Conservation (phyloP, 92 coral and sea anemone species). For the Zoanthus solanderi region DNA sequence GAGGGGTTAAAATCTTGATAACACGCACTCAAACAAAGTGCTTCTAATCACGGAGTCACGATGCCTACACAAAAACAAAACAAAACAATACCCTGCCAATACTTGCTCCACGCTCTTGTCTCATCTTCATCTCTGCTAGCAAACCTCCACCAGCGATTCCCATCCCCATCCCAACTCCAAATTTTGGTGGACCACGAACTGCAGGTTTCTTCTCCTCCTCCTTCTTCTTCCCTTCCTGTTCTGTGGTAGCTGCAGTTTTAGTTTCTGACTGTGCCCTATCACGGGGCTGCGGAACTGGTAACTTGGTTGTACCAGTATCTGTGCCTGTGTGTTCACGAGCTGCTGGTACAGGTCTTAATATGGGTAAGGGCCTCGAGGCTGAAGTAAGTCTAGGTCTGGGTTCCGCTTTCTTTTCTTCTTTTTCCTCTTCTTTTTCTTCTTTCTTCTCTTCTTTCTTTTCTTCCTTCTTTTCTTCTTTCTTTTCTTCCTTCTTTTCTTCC, state of each 20-base stretch:
- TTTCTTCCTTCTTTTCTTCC: neutral
- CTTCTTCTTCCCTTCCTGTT: conserved; percentile 58
- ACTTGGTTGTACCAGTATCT: conserved; percentile 51
- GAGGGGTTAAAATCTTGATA: too few relatives aligned
- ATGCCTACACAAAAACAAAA: neutral
- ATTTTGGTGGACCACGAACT: conserved; percentile 90
- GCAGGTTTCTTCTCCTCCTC: conserved; percentile 52
- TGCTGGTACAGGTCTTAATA: conserved; percentile 50
- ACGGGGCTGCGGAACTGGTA: conserved; percentile 61
- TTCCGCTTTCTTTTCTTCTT: conserved; percentile 23
- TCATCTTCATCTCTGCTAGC: conserved; percentile 95
- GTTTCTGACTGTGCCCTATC: conserved; percentile 56
- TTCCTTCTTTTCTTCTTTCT: neutral
- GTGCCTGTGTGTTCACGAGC: conserved; percentile 78
- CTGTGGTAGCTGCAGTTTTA: conserved; percentile 9
- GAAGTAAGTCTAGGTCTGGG: conserved; percentile 31
- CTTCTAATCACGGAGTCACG: too few relatives aligned
- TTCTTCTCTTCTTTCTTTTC: conserved; percentile 9
- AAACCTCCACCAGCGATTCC: conserved; percentile 93
- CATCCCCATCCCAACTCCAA: conserved; percentile 91
- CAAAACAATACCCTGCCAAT: conserved; percentile 61
- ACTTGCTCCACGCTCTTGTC: conserved; percentile 83
- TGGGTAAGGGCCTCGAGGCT: conserved; percentile 43
- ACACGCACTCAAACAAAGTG: too few relatives aligned
- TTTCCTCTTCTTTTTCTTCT: neutral